These are phyloP conservation scores for Oreochromis spilurus DNA, from an alignment of 2,113 vertebrate genomes.

Conservation along the genomic window DNA sequence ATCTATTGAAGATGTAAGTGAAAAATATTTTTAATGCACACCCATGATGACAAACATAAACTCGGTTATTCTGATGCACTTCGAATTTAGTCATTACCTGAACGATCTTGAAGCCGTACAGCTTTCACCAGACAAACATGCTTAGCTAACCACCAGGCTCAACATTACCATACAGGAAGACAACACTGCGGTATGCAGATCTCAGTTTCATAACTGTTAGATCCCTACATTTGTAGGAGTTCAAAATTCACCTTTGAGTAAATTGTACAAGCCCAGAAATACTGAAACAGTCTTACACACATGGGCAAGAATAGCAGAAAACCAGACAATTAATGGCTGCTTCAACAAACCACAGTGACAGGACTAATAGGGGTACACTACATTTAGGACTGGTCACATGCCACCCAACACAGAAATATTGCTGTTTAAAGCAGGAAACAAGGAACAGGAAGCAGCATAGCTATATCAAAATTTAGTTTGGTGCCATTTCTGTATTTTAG, in stretches of 20 bases:
- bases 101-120: not conserved
- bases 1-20: not conserved
- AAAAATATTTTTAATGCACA: not conserved
- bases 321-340: not conserved
- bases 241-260: not conserved
- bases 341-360: not conserved
- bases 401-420: not conserved
- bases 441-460: not conserved
- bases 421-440: not conserved
- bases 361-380: not conserved
- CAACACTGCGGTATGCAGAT: not conserved
- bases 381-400: not conserved
- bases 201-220: not conserved
- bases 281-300: not conserved
- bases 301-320: accelerated
- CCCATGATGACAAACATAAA: not conserved
- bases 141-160: not conserved
- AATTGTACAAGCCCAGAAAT: not conserved
- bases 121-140: not conserved
- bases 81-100: not conserved
- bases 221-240: not conserved
- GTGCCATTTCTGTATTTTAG: not conserved
- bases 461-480: not conserved
- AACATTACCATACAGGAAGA: not conserved
- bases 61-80: not conserved